Percentiles rank a stretch among this genome's conserved stretches.
These are phyloP conservation scores for Mungos mungo DNA, from an alignment of 2,113 vertebrate species.

Conservation along the genomic window DNA sequence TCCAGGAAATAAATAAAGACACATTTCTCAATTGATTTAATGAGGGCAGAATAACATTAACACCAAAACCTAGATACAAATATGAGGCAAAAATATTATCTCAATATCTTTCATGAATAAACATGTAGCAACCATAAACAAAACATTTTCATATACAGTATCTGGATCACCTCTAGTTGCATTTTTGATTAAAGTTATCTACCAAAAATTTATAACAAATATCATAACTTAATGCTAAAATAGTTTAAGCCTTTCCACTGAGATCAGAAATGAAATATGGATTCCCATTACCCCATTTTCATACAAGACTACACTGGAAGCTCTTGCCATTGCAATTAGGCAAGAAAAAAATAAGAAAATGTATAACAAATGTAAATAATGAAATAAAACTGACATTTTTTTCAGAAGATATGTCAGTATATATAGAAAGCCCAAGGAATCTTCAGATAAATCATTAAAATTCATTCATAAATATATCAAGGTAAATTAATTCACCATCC, in stretches of 20 bases:
- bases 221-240: not conserved
- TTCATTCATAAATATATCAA: not conserved
- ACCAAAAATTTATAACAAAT: not conserved
- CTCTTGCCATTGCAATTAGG: not conserved
- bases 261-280: not conserved
- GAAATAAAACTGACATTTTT: not conserved
- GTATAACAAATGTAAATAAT: not conserved
- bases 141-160: not conserved
- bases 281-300: not conserved
- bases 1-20: not conserved
- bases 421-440: not conserved
- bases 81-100: not conserved
- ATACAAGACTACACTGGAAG: not conserved
- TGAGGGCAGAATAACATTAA: not conserved
- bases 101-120: not conserved
- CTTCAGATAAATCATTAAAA: not conserved
- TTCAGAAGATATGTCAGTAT: not conserved
- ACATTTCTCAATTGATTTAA: not conserved
- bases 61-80: not conserved
- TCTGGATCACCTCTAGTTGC: not conserved
- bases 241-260: not conserved
- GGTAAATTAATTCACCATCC: not conserved
- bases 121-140: not conserved
- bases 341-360: not conserved
- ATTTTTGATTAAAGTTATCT: not conserved